Evolutionary conservation across 2,797 vertebrate species (phyloP).

Genomic region (Erethizon dorsatum): DNA sequence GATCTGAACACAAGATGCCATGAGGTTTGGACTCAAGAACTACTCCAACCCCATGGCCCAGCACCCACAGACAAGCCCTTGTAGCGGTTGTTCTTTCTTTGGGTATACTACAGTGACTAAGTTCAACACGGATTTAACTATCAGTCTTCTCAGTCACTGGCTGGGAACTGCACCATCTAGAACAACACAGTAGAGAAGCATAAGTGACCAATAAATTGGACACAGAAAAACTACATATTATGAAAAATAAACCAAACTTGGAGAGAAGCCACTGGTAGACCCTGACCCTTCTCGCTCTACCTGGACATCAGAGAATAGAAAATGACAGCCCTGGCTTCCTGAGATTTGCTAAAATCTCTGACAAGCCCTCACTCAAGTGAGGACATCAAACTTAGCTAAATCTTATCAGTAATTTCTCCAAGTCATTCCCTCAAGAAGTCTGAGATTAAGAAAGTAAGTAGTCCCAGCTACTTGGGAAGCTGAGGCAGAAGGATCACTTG

Average conservation of each 20-base stretch:
- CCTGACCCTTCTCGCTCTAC: neutral
- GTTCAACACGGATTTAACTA: neutral
- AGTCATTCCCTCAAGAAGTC: neutral
- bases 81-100: neutral
- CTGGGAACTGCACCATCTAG: neutral
- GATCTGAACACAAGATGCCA: neutral
- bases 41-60: too few relatives aligned
- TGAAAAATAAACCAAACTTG: constrained; percentile 3
- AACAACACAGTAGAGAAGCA: neutral
- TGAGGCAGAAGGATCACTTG: neutral
- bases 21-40: neutral
- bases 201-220: neutral
- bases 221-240: neutral
- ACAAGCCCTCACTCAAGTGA: constrained; percentile 11
- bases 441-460: neutral
- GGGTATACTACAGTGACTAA: too few relatives aligned
- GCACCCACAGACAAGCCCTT: neutral
- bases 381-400: neutral
- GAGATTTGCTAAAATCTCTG: neutral
- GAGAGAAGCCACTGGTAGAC: neutral
- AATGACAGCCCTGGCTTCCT: neutral
- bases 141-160: neutral
- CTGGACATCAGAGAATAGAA: neutral
- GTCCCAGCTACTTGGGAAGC: neutral
- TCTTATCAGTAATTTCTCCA: neutral